Conservation (phyloP, 2,888 invertebrate genomes). For the Nephrotoma appendiculata region DNA sequence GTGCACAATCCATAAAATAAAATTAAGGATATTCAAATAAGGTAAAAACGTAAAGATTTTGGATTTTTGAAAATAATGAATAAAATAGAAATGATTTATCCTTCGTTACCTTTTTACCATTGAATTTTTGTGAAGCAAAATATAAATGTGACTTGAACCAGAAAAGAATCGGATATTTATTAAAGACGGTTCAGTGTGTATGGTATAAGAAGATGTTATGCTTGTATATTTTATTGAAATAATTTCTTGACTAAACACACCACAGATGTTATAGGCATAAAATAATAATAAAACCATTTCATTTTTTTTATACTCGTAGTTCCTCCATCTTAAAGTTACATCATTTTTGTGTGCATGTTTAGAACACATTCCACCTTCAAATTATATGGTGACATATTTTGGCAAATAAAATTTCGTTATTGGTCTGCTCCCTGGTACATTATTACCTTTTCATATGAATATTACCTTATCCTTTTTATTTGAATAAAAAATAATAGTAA, state of each 20-base stretch:
- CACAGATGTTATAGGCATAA: background rate
- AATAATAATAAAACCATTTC: background rate
- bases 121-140: background rate
- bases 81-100: background rate
- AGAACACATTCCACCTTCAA: background rate
- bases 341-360: background rate
- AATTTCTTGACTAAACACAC: background rate
- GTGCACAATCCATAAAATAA: background rate
- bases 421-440: background rate
- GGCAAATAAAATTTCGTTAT: background rate
- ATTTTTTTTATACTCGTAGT: too few relatives aligned
- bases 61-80: background rate
- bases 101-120: background rate
- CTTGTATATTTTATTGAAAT: background rate
- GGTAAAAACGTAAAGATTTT: background rate
- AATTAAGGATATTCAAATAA: background rate
- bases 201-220: background rate
- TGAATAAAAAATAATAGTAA: background rate
- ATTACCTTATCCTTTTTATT: background rate
- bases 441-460: background rate
- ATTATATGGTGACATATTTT: background rate
- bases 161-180: background rate
- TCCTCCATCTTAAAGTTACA: background rate
- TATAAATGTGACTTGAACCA: background rate
- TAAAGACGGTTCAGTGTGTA: background rate